These are phyloP conservation scores for Ptychochromis oligacanthus DNA, from an alignment of 2,113 vertebrate genomes.

Conservation along the genomic window DNA sequence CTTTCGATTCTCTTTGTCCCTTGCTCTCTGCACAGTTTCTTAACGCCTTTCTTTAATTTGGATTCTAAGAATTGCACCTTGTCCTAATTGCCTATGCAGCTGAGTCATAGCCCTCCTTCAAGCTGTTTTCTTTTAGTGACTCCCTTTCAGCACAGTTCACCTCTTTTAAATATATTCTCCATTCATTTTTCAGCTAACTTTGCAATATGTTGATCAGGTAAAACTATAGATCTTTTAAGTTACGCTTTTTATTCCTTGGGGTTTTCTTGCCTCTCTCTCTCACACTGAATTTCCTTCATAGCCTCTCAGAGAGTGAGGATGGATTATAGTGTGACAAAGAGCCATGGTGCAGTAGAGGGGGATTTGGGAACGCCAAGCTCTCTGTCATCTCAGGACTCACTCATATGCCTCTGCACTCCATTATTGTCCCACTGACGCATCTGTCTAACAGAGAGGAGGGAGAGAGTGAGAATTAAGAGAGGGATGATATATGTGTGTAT, in stretches of 20 bases:
- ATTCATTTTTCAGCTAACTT: conserved; percentile 2
- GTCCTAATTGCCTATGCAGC: conserved; percentile 54
- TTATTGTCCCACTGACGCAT: conserved; percentile 68
- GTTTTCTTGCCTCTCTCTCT: background rate
- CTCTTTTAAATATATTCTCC: conserved; percentile 5
- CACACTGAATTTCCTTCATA: conserved; percentile 38
- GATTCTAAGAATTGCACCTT: conserved; percentile 60
- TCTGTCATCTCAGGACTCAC: conserved; percentile 74
- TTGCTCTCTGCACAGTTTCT: conserved; percentile 23
- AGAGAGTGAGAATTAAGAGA: conserved; percentile 51
- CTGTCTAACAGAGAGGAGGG: conserved; percentile 51
- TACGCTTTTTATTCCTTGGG: background rate
- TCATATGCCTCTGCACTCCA: conserved; percentile 68
- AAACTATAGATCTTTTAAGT: conserved; percentile 23
- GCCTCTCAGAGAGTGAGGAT: conserved; percentile 54
- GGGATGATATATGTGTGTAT: conserved; percentile 9
- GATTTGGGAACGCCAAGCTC: conserved; percentile 69
- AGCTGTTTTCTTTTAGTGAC: conserved; percentile 36
- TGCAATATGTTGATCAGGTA: conserved; percentile 27
- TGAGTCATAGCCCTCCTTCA: conserved; percentile 58
- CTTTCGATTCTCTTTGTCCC: background rate
- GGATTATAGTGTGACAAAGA: conserved; percentile 75
- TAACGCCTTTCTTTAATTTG: conserved; percentile 57
- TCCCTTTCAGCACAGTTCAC: conserved; percentile 9
- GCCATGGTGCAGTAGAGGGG: conserved; percentile 67